phyloP scores from a whole-genome alignment of 2,797 vertebrate genomes.

The Sardinella longiceps region DNA sequence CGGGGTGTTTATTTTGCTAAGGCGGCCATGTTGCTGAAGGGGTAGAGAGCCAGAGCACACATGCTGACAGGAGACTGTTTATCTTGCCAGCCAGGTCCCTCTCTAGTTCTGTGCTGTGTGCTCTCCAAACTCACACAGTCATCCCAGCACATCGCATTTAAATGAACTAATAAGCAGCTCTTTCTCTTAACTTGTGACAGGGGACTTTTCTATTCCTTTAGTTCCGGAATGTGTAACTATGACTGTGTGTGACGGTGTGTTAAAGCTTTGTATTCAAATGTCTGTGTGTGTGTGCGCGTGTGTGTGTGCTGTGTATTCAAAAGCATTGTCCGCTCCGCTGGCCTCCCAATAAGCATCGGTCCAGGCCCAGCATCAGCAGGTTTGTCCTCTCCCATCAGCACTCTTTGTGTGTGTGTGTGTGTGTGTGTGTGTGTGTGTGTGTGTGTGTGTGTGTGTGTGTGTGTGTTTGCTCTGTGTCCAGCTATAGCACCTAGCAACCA shows the following conservation, averaged over 20 bases:
- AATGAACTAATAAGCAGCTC: background rate
- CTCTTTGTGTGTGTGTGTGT: too few species aligned
- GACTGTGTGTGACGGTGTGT: background rate
- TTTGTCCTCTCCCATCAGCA: too few species aligned
- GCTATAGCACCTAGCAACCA: background rate
- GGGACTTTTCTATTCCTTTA: background rate
- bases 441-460: too few species aligned
- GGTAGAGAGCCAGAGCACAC: background rate
- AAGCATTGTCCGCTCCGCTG: background rate
- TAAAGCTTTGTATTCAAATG: too few species aligned
- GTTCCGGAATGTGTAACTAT: too few species aligned
- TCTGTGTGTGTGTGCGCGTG: background rate
- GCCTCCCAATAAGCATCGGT: background rate
- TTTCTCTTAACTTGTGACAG: background rate
- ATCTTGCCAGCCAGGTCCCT: conserved; percentile 32
- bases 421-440: too few species aligned
- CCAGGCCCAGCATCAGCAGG: conserved; percentile 13
- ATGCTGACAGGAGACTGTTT: conserved; percentile 27
- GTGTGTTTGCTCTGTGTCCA: background rate
- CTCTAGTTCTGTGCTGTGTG: background rate
- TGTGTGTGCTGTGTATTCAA: background rate
- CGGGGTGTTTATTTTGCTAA: background rate
- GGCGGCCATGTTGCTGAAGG: background rate
- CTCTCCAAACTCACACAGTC: background rate
- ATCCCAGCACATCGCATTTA: background rate